A percentile compares a stretch with the other conserved stretches of the same genome.
Conservation (phyloP, 2,888 invertebrate genomes). For the Acronicta alni region DNA sequence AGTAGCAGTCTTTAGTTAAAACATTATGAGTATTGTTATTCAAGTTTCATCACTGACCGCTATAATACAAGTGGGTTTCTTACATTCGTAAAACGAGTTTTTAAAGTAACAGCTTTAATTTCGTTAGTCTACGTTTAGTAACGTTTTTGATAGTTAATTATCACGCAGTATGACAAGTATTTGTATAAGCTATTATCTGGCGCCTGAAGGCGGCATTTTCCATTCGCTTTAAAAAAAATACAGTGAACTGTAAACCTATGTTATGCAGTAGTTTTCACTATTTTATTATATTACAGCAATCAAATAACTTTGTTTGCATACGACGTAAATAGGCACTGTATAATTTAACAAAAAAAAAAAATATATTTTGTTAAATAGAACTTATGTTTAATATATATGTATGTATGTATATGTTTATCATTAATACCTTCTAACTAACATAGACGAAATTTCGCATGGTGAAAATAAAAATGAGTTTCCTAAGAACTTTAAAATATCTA, state of each 20-base stretch:
- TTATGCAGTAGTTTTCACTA: slow-evolving; percentile 1
- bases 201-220: slow-evolving; percentile 24
- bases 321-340: no score
- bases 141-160: slow-evolving; percentile 4
- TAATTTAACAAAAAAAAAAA: no score
- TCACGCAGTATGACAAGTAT: slow-evolving; percentile 14
- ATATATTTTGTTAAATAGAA: no score
- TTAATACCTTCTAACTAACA: no score
- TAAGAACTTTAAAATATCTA: no score
- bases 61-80: no score
- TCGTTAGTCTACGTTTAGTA: background rate
- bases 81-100: slow-evolving; percentile 3
- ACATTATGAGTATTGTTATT: background rate
- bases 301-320: no score
- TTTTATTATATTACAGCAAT: background rate
- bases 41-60: no score
- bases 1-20: background rate
- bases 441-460: no score
- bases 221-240: slow-evolving; percentile 2
- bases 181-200: slow-evolving; percentile 19
- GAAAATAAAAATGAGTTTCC: no score
- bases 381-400: no score
- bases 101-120: background rate
- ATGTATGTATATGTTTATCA: no score
- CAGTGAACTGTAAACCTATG: slow-evolving; percentile 2